Evolutionary conservation across 2,797 vertebrate species (phyloP), one percentile per base, ranked within the genome.

Genomic region (Parauchenoglanis punctatus): DNA sequence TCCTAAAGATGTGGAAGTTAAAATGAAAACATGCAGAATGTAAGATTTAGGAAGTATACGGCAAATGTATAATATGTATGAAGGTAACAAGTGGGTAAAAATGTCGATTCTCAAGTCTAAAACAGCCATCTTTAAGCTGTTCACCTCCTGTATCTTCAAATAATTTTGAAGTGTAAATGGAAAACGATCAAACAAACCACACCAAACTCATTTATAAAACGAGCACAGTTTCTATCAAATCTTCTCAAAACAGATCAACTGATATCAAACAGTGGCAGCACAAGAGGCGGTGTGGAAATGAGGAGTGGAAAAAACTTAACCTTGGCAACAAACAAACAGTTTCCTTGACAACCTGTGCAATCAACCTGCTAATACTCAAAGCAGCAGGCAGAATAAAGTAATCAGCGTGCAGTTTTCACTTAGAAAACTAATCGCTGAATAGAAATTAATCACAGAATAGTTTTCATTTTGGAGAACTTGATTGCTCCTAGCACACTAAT

Each of bases 1-100:
- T 99, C 99, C 99, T 99, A 93, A 18, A 15, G 6, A 0, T 0
- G 86, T 17, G 72, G 20, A 4, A n/a, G 12, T 7, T 25, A 3
- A 63, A 31, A 83, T 31, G 18, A 35, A 68, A 68, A 68, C 13
- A 49, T 1, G 0, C 58, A 81, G 11, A 63, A 46, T n/a, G 35
- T 44, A 40, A 44, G 20, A 59, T 12, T 80, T 77, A 15, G n/a
- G 23, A n/a, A 7, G 11, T 4, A 11, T 12, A 46, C 25, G 10
- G 18, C 35, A 40, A 72, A 72, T 23, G 17, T 11, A 12, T 46
- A 75, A 54, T 17, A 77, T 4, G 4, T 17, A 49, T 77, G 12
- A 56, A 2, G 28, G 76, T 20, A 73, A 73, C 20, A 44, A 44
- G 70, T 20, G 10, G 40, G 70, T 73, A 46, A 46, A 73, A 73